Evolutionary conservation across 2,888 invertebrate genomes (phyloP), one percentile per base, ranked within the genome.

Genomic region (Trilocha varians): DNA sequence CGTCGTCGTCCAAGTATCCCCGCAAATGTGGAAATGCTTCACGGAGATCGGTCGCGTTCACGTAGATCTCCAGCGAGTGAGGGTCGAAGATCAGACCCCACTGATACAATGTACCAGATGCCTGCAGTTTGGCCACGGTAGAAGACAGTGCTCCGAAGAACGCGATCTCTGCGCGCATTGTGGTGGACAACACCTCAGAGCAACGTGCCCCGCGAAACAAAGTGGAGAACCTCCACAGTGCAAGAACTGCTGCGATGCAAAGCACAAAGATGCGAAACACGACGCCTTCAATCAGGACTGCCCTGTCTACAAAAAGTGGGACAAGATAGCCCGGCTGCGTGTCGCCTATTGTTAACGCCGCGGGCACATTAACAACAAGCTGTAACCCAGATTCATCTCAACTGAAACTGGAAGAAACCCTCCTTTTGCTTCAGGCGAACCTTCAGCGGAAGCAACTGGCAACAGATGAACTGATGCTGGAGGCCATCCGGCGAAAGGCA

Each of bases 21-120:
- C 38, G 25, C 18, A 34, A 33, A 16, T 25, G 38, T 52, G 51
- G 49, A 51, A 47, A 48, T 52, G 49, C 52, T 44, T 47, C 47
- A 46, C 45, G 43, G 45, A 44, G 42, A 43, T 44, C 40, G 45
- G 46, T 46, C 48, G 45, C 48, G 25, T 36, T 25, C 35, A 52
- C 46, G 50, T 18, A 18, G 46, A 46, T 33, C 2, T 47, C 6
- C 47, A 44, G 17, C 32, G 41, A 6, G 32, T 42, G 5, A n/a
- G n/a, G 3, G 42, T 44, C 1, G 16, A 17, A 1, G 53, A 53
- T 38, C 47, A 49, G 15, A 45, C 50, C 18, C 18, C 18, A 18
- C 8, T 18, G 8, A 8, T 18, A 5, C 18, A 18, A 8, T 18
- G 18, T 8, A 18, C 18, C 5, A 5, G 18, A 5, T 18, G 18